Percentiles rank a stretch among this genome's conserved stretches.
Evolutionary conservation across 2,888 invertebrate species (phyloP).

Genomic region (Cryptosula pallasiana): DNA sequence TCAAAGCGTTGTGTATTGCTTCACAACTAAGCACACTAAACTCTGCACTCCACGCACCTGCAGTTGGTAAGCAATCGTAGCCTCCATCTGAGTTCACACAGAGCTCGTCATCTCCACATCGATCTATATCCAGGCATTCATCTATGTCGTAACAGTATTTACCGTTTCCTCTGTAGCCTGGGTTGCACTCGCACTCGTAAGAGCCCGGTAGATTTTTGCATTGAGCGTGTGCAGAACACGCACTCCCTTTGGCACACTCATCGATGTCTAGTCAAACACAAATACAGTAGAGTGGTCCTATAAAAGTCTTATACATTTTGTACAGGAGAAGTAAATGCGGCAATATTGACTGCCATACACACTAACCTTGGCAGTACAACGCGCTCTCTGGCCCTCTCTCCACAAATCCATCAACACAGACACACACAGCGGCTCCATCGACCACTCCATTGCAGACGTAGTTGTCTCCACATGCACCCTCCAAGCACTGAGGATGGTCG

Average conservation of each 20-base stretch:
- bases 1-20: too few species aligned
- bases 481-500: neutral
- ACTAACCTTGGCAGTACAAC: neutral
- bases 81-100: neutral
- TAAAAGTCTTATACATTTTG: too few species aligned
- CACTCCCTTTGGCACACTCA: neutral
- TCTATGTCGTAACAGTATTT: neutral
- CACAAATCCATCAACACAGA: neutral
- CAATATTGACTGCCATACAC: too few species aligned
- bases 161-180: conserved; percentile 5
- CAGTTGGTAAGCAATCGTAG: neutral
- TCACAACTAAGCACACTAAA: too few species aligned
- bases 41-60: too few species aligned
- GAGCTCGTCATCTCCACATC: neutral
- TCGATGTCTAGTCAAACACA: neutral
- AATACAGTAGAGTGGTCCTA: too few species aligned
- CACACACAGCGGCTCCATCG: neutral
- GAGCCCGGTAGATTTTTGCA: neutral
- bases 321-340: too few species aligned
- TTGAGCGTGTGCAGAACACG: neutral
- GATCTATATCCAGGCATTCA: neutral
- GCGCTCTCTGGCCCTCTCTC: neutral
- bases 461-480: conserved; percentile 13
- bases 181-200: neutral
- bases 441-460: neutral